Percentiles rank a stretch among this genome's conserved stretches.
These are phyloP conservation scores for Metacarcinus magister DNA, from an alignment of 2,888 invertebrate genomes.

Conservation along the genomic window DNA sequence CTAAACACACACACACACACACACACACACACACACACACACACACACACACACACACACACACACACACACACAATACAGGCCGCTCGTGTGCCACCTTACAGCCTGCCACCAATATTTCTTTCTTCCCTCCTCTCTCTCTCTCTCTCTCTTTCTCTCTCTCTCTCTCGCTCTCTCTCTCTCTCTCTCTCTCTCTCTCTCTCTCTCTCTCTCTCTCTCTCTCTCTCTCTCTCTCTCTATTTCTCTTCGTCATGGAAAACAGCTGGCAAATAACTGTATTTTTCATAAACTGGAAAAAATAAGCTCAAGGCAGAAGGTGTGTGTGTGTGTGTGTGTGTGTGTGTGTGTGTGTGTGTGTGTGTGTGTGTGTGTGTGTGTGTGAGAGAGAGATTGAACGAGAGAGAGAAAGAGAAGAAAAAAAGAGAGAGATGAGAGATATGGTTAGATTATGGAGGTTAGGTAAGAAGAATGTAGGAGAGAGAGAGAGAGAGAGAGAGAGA, in stretches of 20 bases:
- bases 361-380: too few relatives aligned
- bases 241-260: not conserved
- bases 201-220: not conserved
- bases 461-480: not conserved
- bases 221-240: not conserved
- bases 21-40: too few relatives aligned
- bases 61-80: not conserved
- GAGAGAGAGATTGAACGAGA: too few relatives aligned
- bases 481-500: slow-evolving; percentile 4
- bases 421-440: too few relatives aligned
- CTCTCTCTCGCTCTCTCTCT: not conserved
- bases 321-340: not conserved
- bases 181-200: not conserved
- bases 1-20: not conserved
- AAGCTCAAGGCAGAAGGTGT: too few relatives aligned
- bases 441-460: too few relatives aligned
- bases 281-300: not conserved
- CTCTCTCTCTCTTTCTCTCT: not conserved
- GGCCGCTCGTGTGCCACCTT: not conserved
- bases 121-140: not conserved
- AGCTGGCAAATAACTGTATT: not conserved
- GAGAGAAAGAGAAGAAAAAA: too few relatives aligned
- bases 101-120: not conserved
- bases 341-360: not conserved
- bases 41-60: too few relatives aligned